Evolutionary conservation across 2,797 vertebrate species (phyloP), one percentile per base, ranked within the genome.

Genomic region (Peromyscus attwateri): DNA sequence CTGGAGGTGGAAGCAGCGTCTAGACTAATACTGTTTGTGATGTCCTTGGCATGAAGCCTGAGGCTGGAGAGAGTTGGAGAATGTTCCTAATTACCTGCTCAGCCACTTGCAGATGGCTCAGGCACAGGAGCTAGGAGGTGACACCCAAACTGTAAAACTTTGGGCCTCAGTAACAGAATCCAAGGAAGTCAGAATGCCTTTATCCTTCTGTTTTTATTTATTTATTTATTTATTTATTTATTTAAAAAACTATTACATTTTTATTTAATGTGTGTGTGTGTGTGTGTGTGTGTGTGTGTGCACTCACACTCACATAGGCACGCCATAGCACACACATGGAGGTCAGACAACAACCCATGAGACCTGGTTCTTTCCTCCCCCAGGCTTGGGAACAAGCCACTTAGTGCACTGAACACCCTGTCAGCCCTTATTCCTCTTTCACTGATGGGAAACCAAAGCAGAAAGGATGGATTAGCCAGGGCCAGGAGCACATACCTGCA

Each of bases 81-180:
- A 34, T 0, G 3, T 19, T 4, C 6, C 9, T 1, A 1, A 23
- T 21, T 64, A 6, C 14, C 12, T 49, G 66, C 25, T 68, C 49
- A 76, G 92, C 25, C 89, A 52, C 52, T 68, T 6, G 1, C 31
- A 29, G 29, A 46, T 3, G 57, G 19, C 4, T 13, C 19, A 55
- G 55, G 52, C 19, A 31, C 1, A 0, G 5, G 66, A 34, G 11
- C 68, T 83, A 1, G 1, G 16, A 8, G 17, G 49, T 11, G 2
- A 4, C 25, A 87, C 14, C 46, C 34, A 12, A 52, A 29, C 52
- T 4, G 23, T 34, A 25, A 43, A 11, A 76, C 70, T 49, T 76
- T 34, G 55, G 27, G 62, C 31, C 70, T 64, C 8, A 1, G 0
- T 1, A 4, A 16, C 55, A 49, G 77, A 90, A 68, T 2, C 19